These are phyloP conservation scores for Ceryle rudis DNA, from an alignment of 2,797 vertebrate species.

Conservation along the genomic window DNA sequence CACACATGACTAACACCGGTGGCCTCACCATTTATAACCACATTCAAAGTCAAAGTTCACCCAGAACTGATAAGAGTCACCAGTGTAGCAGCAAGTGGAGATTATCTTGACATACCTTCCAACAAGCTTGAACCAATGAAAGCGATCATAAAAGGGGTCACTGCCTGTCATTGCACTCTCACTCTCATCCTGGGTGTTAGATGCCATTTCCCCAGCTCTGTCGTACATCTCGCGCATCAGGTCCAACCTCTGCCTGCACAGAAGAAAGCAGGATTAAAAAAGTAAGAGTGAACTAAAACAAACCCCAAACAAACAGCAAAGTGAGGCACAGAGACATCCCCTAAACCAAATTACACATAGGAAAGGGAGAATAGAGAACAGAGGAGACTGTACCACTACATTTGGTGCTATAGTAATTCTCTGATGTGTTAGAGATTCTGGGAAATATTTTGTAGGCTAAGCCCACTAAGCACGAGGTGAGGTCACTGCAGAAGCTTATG, in stretches of 20 bases:
- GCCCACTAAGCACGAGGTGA: neutral
- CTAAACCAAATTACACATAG: accelerated
- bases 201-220: slow-evolving; percentile 94
- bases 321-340: accelerated
- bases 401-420: neutral
- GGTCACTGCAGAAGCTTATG: neutral
- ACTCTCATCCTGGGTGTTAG: slow-evolving; percentile 85
- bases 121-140: slow-evolving; percentile 98
- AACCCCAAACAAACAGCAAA: neutral
- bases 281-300: neutral
- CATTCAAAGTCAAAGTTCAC: neutral
- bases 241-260: slow-evolving; percentile 90
- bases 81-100: neutral
- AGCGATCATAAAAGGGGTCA: slow-evolving; percentile 97
- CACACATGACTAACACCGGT: neutral
- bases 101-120: slow-evolving; percentile 86
- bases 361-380: neutral
- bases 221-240: slow-evolving; percentile 99
- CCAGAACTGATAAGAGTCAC: neutral
- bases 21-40: neutral
- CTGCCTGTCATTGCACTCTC: slow-evolving; percentile 90
- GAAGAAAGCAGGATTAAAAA: neutral
- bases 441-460: neutral
- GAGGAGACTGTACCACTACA: neutral
- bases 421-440: neutral